These are phyloP conservation scores for Campoletis raptor DNA, from an alignment of 2,888 invertebrate genomes.

Conservation along the genomic window DNA sequence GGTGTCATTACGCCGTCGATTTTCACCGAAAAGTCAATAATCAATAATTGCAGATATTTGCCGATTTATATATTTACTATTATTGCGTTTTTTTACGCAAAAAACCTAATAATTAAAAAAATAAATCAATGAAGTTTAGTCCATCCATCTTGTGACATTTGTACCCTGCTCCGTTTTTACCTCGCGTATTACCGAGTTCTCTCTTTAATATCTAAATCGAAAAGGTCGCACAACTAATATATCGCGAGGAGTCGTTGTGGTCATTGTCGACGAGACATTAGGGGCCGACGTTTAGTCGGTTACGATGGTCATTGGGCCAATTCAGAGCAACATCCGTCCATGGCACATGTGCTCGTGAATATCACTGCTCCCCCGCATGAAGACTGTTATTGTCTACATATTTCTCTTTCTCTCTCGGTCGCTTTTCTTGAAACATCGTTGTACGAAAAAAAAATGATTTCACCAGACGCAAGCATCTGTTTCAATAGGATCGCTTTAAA, in stretches of 20 bases:
- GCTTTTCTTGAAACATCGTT: neutral
- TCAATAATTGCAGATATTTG: neutral
- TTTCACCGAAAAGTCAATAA: neutral
- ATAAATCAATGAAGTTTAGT: neutral
- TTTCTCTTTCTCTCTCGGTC: constrained; percentile 12
- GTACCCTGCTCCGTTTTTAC: neutral
- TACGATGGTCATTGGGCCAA: constrained; percentile 76
- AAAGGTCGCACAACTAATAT: constrained; percentile 74
- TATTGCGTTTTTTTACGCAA: neutral
- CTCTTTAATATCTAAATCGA: constrained; percentile 57
- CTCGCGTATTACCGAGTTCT: constrained; percentile 19
- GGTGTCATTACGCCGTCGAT: neutral
- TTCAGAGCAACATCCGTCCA: constrained; percentile 78
- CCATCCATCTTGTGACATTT: neutral
- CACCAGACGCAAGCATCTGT: neutral
- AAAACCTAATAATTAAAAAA: neutral
- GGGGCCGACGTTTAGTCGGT: constrained; percentile 56
- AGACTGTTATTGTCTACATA: constrained; percentile 40
- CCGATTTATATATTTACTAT: neutral
- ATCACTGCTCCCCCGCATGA: constrained; percentile 66
- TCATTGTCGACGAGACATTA: constrained; percentile 54
- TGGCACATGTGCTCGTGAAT: constrained; percentile 72
- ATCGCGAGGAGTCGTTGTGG: constrained; percentile 58
- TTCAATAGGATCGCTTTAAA: constrained; percentile 5
- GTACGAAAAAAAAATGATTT: constrained; percentile 37